These are phyloP conservation scores for Danio albolineatus DNA, from an alignment of 2,797 vertebrate genomes.

Conservation along the genomic window DNA sequence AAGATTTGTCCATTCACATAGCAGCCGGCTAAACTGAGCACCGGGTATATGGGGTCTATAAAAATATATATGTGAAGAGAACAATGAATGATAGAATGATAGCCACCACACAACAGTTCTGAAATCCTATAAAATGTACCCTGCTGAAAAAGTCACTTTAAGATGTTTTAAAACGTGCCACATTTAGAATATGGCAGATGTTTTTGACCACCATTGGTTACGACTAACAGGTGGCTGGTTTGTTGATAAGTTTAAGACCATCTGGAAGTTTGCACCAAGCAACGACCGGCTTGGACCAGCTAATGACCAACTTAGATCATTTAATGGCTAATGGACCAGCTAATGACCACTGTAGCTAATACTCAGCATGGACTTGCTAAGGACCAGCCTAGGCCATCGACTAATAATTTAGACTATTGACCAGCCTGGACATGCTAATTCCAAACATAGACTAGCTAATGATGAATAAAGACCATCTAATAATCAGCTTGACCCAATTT, in stretches of 20 bases:
- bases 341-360: background rate
- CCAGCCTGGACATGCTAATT: too few relatives aligned
- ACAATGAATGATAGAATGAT: background rate
- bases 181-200: background rate
- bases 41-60: conserved; percentile 83
- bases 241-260: background rate
- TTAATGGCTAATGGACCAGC: background rate
- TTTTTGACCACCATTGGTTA: background rate
- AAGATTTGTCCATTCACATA: conserved; percentile 89
- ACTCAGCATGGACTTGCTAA: background rate
- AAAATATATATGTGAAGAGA: background rate
- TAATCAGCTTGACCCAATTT: too few relatives aligned
- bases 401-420: too few relatives aligned
- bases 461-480: too few relatives aligned
- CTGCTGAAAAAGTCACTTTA: background rate
- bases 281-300: background rate
- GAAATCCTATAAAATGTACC: background rate
- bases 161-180: background rate
- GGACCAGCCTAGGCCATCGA: background rate
- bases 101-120: background rate
- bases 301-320: background rate
- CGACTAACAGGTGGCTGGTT: background rate
- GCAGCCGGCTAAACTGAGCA: conserved; percentile 87
- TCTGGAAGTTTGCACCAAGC: background rate
- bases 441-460: too few relatives aligned